Conservation (phyloP, 2,113 vertebrate genomes). For the Cephalophus harveyi region DNA sequence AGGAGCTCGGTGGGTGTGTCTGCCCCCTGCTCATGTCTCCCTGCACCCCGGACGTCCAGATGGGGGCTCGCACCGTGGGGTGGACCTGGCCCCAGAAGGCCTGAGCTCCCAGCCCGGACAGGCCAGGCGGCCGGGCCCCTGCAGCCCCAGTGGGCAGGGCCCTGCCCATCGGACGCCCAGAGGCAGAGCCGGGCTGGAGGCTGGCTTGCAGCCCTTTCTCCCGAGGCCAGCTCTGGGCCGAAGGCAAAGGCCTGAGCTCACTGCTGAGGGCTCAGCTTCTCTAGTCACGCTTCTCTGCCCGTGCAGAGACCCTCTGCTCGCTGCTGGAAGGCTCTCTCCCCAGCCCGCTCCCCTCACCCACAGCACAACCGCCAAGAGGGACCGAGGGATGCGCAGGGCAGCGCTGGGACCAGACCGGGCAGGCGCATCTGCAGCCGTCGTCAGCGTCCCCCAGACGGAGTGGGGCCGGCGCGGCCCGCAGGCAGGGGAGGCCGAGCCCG, state of each 20-base stretch:
- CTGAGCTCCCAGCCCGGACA: not conserved
- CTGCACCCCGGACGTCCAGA: rapidly evolving
- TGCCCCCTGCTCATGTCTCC: not conserved
- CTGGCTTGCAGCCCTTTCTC: not conserved
- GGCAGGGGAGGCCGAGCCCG: not conserved
- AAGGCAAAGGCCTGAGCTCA: not conserved
- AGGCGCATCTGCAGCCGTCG: not conserved
- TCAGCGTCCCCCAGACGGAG: not conserved
- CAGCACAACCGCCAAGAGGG: not conserved
- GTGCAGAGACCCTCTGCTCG: not conserved
- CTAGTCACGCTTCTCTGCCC: not conserved
- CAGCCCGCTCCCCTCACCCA: not conserved
- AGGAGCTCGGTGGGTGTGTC: not conserved
- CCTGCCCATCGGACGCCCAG: not conserved
- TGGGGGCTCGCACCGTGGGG: too few relatives aligned
- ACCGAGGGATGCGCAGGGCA: not conserved
- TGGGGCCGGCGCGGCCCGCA: not conserved
- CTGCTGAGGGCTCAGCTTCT: not conserved
- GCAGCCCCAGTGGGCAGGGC: not conserved
- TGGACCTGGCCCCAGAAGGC: not conserved
- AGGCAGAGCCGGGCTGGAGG: not conserved
- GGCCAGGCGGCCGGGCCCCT: not conserved
- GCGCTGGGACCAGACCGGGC: not conserved
- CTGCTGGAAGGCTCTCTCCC: not conserved
- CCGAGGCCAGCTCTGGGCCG: not conserved